phyloP scores from a whole-genome alignment of 1,140 invertebrate species.

The Contarinia nasturtii region DNA sequence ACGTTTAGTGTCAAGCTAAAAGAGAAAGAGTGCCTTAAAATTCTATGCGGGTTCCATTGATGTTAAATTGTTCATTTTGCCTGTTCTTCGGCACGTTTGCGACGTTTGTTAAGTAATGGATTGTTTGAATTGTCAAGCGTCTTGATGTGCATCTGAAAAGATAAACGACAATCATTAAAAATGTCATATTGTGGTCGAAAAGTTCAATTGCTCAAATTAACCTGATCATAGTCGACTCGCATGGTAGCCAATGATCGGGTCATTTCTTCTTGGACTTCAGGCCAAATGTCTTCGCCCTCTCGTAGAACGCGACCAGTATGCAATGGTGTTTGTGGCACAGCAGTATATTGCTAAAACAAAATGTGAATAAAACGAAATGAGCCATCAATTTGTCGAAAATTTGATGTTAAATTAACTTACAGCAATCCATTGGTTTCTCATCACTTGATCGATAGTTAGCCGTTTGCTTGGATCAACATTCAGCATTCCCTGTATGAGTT shows the following conservation, averaged over 20 bases:
- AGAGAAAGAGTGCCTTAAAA: too few species aligned
- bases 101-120: conserved; percentile 69
- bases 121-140: conserved; percentile 81
- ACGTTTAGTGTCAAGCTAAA: too few species aligned
- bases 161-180: not conserved
- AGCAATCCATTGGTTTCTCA: conserved; percentile 77
- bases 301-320: conserved; percentile 70
- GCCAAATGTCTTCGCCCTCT: conserved; percentile 84
- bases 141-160: conserved; percentile 57
- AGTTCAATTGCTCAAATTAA: too few species aligned
- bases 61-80: not conserved
- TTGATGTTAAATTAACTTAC: conserved; percentile 32
- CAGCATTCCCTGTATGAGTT: conserved; percentile 83
- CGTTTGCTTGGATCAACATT: conserved; percentile 82
- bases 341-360: conserved; percentile 50
- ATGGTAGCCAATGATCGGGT: conserved; percentile 89
- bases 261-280: conserved; percentile 97
- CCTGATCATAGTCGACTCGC: conserved; percentile 85
- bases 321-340: conserved; percentile 84
- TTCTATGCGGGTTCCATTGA: too few species aligned
- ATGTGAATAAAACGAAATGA: not conserved
- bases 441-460: conserved; percentile 77
- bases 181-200: not conserved
- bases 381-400: too few species aligned
- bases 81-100: conserved; percentile 33